Conservation (phyloP, 2,113 vertebrate genomes). For the Sarotherodon lohbergeri region DNA sequence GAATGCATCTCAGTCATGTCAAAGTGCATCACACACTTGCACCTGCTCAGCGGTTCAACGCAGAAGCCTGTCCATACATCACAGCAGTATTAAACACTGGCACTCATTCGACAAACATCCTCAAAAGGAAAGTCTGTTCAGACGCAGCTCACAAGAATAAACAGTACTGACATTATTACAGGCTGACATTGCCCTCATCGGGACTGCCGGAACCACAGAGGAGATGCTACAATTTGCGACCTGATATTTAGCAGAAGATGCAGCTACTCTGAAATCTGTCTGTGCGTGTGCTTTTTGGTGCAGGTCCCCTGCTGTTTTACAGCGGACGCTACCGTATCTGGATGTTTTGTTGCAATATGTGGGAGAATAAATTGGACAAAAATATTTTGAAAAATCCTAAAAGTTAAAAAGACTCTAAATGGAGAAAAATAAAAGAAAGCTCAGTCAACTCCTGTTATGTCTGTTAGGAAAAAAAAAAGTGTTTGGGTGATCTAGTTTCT, state of each 20-base stretch:
- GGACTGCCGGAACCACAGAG: slow-evolving; percentile 46
- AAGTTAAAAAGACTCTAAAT: slow-evolving; percentile 41
- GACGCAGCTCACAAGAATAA: neutral
- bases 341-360: slow-evolving; percentile 74
- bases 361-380: slow-evolving; percentile 40
- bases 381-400: slow-evolving; percentile 47
- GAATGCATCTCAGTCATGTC: slow-evolving; percentile 42
- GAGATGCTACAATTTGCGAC: slow-evolving; percentile 46
- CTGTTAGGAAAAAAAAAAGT: slow-evolving; percentile 80
- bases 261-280: slow-evolving; percentile 64
- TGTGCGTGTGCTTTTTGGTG: slow-evolving; percentile 62
- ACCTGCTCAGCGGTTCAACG: slow-evolving; percentile 21
- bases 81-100: neutral
- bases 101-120: neutral
- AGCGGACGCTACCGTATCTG: slow-evolving; percentile 67
- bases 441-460: slow-evolving; percentile 71
- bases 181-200: slow-evolving; percentile 11
- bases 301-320: slow-evolving; percentile 41
- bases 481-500: slow-evolving; percentile 82
- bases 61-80: slow-evolving; percentile 15
- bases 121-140: neutral
- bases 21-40: slow-evolving; percentile 12
- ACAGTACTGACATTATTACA: neutral
- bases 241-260: slow-evolving; percentile 60
- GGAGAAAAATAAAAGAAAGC: slow-evolving; percentile 41